Base-by-base conservation (phyloP, 1,140 invertebrate genomes). In the Nasonia giraulti region DNA sequence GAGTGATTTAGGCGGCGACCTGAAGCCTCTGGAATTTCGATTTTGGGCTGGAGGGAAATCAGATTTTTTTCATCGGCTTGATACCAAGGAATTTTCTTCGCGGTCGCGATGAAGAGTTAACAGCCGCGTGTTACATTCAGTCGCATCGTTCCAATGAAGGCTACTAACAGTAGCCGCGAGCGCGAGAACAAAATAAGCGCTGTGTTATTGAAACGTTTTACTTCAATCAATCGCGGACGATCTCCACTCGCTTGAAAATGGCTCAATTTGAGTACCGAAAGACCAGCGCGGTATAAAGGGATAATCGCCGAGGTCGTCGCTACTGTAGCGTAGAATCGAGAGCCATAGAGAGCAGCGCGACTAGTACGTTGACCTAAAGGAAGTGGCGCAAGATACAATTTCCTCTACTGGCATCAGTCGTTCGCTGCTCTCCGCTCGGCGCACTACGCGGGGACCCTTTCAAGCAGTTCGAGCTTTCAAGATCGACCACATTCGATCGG, bases 341-440 rank as follows among this genome's bases (percentile, higher is more conserved):
- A 62, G 17, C 50, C 5, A 55, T 12, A 55, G 12, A 14, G 11
- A 3, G 17, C 37, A 2, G 20, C 8, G 27, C 10, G 37, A 80
- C 23, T 62, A 23, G 82, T 40, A 62, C 66, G 23, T 69, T 73
- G 76, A 84, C 23, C 37, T 23, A 73, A 47, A 37, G 76, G 76
- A 84, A 84, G 76, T 79, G 66, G 2, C 8, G 10, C 40, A 6
- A 47, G 66, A 79, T 84, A 84, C 76, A 79, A 79, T 84, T 84
- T 84, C 82, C 76, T 79, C 44, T 31, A 20, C 11, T 68, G 40
- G 62, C 66, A 69, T 73, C 82, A 83, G 82, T 83, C 74, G 74
- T 77, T 77, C 17, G 5, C n/a, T 77, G 33, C 62, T 37, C 71
- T 31, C 12, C 40, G 47, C 17, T 44, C 27, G 73, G 33, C 37